Conservation (phyloP, 2,888 invertebrate species). For the Dichetophora obliterata region DNA sequence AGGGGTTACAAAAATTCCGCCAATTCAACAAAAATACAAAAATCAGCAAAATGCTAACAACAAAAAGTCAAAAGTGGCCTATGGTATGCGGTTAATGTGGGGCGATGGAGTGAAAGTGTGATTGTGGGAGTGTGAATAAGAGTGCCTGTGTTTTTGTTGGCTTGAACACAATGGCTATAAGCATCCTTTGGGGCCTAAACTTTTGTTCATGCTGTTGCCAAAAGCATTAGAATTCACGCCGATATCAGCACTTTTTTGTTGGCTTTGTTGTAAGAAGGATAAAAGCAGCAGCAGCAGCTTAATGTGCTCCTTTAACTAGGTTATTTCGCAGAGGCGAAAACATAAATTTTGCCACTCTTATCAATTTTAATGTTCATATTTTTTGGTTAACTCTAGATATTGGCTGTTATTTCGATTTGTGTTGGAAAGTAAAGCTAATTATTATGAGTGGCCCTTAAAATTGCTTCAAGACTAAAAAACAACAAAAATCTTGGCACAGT, state of each 20-base stretch:
- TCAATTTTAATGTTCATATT: slow-evolving; percentile 27
- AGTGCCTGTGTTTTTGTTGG: not conserved
- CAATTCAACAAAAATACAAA: slow-evolving; percentile 22
- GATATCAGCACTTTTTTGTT: slow-evolving; percentile 23
- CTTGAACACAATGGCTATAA: not conserved
- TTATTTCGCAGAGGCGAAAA: not conserved
- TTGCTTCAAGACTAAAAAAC: too few species aligned
- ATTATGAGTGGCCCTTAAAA: too few species aligned
- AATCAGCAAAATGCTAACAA: not conserved
- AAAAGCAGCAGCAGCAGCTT: not conserved
- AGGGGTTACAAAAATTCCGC: not conserved
- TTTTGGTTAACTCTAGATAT: not conserved
- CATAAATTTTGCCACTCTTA: slow-evolving; percentile 18
- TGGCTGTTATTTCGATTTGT: not conserved
- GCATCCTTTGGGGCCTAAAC: not conserved
- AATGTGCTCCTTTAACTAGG: not conserved
- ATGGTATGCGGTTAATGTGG: not conserved
- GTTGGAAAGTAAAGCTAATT: too few species aligned
- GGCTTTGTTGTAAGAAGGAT: not conserved
- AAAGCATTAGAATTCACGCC: slow-evolving; percentile 4
- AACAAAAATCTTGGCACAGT: too few species aligned
- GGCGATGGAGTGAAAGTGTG: not conserved
- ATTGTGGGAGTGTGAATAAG: not conserved
- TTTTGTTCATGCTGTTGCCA: slow-evolving; percentile 4
- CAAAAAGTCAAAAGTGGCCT: not conserved